Base-by-base conservation (phyloP, 2,888 invertebrate species). In the Mythimna loreyi region DNA sequence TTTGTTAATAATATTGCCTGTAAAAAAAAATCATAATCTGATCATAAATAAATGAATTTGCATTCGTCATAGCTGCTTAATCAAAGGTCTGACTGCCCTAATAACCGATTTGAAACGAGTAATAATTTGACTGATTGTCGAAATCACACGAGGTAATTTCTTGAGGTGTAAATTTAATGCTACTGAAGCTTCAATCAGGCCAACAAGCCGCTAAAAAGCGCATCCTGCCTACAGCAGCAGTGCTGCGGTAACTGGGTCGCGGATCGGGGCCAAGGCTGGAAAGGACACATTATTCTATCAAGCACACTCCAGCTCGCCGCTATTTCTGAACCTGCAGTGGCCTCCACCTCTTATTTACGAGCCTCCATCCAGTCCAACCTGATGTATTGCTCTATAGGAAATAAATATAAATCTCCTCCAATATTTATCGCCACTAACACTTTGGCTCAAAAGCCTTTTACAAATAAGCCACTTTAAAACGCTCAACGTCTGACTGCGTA, bases 251-350 rank as follows among this genome's bases (percentile, higher is more conserved):
- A 92, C 91, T 93, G 87, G 95, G 93, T 87, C 94, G 89, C 85
- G 85, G 81, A 95, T 93, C 87, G 89, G 83, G 94, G 88, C 82
- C 95, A 95, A 95, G 95, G 95, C 89, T 94, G 91, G 75, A 80
- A 88, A 90, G 93, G 91, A 90, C 91, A 89, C 84, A 95, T 95
- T 95, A 95, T 95, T 94, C 95, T 93, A 95, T 95, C 93, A 94
- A 91, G 87, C 86, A 81, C 83, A 87, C 87, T 89, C 82, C 88
- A 86, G 72, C 84, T 75, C 83, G 73, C 72, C 73, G 87, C 89
- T 92, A 92, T 92, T 91, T 90, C 88, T 89, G 90, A 78, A 82
- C 78, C 78, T 86, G 84, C 85, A 81, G 56, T 81, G 85, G 80
- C 89, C 87, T 90, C 89, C 85, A 73, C 80, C 82, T 81, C 84